Percentiles rank a stretch among this genome's conserved stretches.
Evolutionary conservation across 2,797 vertebrate genomes (phyloP).

Genomic region (Darevskia nairensis): DNA sequence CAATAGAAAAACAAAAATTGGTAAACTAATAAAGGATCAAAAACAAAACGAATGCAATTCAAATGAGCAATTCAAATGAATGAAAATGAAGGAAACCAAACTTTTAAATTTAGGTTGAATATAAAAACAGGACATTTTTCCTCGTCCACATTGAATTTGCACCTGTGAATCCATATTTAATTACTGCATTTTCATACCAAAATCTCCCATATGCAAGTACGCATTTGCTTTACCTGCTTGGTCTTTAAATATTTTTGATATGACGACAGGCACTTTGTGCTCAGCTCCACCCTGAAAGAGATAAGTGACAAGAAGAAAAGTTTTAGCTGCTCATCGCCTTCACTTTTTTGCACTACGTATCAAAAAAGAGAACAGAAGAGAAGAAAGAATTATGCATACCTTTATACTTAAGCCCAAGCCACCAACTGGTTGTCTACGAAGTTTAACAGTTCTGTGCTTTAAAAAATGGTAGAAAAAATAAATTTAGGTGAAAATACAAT

Average conservation of each 20-base stretch:
- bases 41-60: not conserved
- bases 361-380: constrained; percentile 28
- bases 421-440: constrained; percentile 90
- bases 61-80: not conserved
- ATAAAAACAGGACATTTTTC: not conserved
- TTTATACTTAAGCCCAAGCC: constrained; percentile 97
- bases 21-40: not conserved
- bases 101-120: not conserved
- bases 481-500: constrained; percentile 75
- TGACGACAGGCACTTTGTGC: constrained; percentile 93
- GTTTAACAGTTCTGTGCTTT: constrained; percentile 98
- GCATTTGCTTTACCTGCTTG: constrained; percentile 88
- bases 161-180: not conserved
- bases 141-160: not conserved
- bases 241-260: constrained; percentile 96
- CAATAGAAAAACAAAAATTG: not conserved
- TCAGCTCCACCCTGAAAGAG: constrained; percentile 91
- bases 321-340: not conserved
- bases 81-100: not conserved
- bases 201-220: constrained; percentile 7
- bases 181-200: not conserved
- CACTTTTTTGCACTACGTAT: too few species aligned
- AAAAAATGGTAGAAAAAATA: constrained; percentile 86
- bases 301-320: constrained; percentile 38
- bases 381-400: constrained; percentile 78